A percentile compares a stretch with the other conserved stretches of the same genome.
Evolutionary conservation across 2,113 vertebrate species (phyloP).

Genomic region (Rattus norvegicus): GRCr8 NC_086038.1:54285501-54286000

Average conservation of each 20-base stretch:
- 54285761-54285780: not conserved
- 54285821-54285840: not conserved
- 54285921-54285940: not conserved
- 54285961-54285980: not conserved
- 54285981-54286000: not conserved
- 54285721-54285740: constrained; percentile 16
- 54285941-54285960: not conserved
- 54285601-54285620: no score
- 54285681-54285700: not conserved
- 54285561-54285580: no score
- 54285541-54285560: no score
- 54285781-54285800: not conserved
- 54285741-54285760: constrained; percentile 3
- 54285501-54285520: no score
- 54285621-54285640: no score
- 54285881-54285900: not conserved
- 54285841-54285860: not conserved
- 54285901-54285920: not conserved
- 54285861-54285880: not conserved
- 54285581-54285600: no score
- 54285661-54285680: not conserved
- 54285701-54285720: not conserved
- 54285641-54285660: not conserved
- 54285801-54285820: not conserved
- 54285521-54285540: no score